Evolutionary conservation across 2,797 vertebrate genomes (phyloP).

Genomic region (Pipistrellus kuhlii): DNA sequence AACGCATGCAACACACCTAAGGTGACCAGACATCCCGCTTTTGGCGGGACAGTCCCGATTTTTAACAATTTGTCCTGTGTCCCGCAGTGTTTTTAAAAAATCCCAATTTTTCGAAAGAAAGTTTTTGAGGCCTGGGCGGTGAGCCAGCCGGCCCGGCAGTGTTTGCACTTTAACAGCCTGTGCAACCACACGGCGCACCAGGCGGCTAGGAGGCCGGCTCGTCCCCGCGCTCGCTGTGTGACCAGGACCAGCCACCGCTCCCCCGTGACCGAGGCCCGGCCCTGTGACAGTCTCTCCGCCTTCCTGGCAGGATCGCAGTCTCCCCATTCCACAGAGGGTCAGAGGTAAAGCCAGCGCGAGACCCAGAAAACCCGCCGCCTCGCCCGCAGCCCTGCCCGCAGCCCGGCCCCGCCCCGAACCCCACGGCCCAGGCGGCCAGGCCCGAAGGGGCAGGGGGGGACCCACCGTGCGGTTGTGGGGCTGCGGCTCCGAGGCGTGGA

Average conservation of each 20-base stretch:
- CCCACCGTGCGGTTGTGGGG: slow-evolving; percentile 91
- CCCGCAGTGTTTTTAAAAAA: too few relatives aligned
- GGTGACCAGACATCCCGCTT: too few relatives aligned
- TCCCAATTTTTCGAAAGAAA: too few relatives aligned
- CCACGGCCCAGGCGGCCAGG: not conserved
- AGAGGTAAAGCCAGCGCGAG: not conserved
- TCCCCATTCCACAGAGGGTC: not conserved
- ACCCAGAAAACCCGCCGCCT: not conserved
- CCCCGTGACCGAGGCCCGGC: not conserved
- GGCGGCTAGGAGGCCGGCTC: not conserved
- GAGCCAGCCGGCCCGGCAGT: not conserved
- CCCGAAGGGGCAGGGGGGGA: not conserved
- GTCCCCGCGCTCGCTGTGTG: fast-evolving
- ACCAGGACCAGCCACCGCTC: not conserved
- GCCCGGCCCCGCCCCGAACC: not conserved
- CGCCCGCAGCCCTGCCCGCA: fast-evolving
- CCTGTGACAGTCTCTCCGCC: not conserved
- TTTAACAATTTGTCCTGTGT: too few relatives aligned
- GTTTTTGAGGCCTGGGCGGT: fast-evolving
- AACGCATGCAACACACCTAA: not conserved
- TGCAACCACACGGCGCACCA: not conserved
- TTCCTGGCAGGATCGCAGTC: not conserved
- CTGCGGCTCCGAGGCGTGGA: slow-evolving; percentile 89
- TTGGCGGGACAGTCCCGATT: too few relatives aligned
- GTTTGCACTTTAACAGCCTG: not conserved